Evolutionary conservation across 2,888 invertebrate species (phyloP), one percentile per base, ranked within the genome.

Genomic region (Neuroscelio doddi): DNA sequence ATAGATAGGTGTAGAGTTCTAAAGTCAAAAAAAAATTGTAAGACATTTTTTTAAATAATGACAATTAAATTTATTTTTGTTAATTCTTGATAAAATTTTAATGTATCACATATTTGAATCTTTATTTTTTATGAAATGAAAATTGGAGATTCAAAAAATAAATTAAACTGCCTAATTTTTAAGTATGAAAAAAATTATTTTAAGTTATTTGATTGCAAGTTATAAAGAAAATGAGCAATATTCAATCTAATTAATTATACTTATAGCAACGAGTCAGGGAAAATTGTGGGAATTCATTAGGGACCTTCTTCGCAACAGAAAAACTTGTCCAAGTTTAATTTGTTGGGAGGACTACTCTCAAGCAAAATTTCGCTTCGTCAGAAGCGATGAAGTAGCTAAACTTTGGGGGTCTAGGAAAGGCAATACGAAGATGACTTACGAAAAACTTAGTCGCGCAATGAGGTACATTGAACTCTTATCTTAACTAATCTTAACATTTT

Each of bases 391-490:
- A 78, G 93, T 96, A 2, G 95, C 96, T 1, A 90, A 92, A 76
- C 87, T 94, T 39, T 96, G 96, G 96, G 95, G 95, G 1, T 90
- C 90, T 64, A 86, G 93, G 82, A 95, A 95, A 81, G 91, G 93
- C 81, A 96, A 96, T 80, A 90, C 90, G 45, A 91, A 91, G 80
- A 96, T 96, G 96, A 95, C 93, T 34, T 96, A 95, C 80, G 96
- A 96, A 83, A 96, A 96, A 85, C 90, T 96, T 77, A 95, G 94
- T 84, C 86, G 96, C 67, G 96, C 96, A 10, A 94, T 96, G 92
- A 89, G 92, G 91, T 91, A 81, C 79, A 8, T 12, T 21, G n/a
- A n/a, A n/a, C n/a, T n/a, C 9, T 1, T 16, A 16, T 14, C 1
- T 3, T 0, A 16, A 16, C 4, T 29, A 29, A 5, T 36, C 4